These are phyloP conservation scores for Oreochromis spilurus DNA, from an alignment of 2,113 vertebrate species.

Conservation along the genomic window DNA sequence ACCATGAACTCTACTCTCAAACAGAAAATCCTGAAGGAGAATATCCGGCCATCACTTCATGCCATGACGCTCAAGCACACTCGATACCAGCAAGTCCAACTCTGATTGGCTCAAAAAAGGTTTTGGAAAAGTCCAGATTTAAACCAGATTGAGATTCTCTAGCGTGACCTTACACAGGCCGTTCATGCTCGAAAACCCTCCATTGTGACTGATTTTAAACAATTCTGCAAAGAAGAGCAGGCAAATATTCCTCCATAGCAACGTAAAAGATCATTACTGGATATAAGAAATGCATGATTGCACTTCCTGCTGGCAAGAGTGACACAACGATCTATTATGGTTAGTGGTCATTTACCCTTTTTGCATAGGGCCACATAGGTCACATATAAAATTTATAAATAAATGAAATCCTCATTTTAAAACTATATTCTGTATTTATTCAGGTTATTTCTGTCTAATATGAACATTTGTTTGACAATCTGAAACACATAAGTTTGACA, in stretches of 20 bases:
- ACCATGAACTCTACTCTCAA: background rate
- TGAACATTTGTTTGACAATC: background rate
- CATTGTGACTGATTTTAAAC: background rate
- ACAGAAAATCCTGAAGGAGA: background rate
- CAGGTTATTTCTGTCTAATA: background rate
- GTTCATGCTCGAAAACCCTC: background rate
- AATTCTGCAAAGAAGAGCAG: background rate
- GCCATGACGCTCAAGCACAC: background rate
- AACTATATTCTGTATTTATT: background rate
- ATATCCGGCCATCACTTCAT: accelerated
- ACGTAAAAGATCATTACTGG: accelerated
- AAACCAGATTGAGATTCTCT: background rate
- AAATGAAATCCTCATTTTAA: background rate
- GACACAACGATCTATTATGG: background rate
- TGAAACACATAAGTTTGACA: background rate
- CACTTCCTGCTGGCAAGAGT: background rate
- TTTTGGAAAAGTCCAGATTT: background rate
- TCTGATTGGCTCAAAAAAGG: background rate
- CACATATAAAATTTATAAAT: background rate
- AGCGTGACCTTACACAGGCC: background rate
- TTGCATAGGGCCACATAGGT: background rate
- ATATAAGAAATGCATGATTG: background rate
- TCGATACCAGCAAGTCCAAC: background rate
- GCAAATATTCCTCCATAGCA: background rate
- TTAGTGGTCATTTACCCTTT: background rate